These are phyloP conservation scores for Eubucco bourcierii DNA, from an alignment of 2,113 vertebrate species.

Conservation along the genomic window DNA sequence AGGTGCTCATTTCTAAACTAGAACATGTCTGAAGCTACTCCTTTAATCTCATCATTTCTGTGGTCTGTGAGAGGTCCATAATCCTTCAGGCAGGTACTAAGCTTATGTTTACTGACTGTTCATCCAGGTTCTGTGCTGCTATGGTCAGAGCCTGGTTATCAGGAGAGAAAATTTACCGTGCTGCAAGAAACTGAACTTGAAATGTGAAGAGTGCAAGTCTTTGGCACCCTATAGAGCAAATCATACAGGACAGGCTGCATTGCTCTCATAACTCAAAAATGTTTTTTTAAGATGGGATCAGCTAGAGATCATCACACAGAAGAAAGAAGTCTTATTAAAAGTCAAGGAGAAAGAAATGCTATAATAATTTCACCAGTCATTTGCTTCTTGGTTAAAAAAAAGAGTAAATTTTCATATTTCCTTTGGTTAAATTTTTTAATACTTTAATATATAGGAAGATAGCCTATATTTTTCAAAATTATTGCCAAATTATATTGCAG, in stretches of 20 bases:
- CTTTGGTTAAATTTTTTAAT: neutral
- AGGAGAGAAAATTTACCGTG: neutral
- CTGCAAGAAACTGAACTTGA: neutral
- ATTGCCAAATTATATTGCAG: neutral
- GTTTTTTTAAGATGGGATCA: neutral
- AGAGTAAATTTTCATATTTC: neutral
- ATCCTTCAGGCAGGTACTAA: neutral
- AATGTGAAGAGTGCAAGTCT: neutral
- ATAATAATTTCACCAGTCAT: neutral
- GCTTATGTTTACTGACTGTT: neutral
- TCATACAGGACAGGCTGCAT: neutral
- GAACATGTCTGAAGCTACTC: neutral
- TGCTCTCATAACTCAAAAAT: neutral
- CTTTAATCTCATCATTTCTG: neutral
- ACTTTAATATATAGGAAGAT: neutral
- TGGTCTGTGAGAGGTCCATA: neutral
- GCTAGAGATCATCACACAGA: neutral
- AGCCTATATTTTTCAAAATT: neutral
- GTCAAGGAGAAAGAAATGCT: neutral
- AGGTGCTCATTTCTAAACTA: neutral
- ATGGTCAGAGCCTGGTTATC: neutral
- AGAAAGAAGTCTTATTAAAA: neutral
- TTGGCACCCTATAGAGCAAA: neutral
- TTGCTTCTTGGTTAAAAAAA: neutral
- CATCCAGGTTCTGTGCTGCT: neutral